phyloP scores from a whole-genome alignment of 2,888 invertebrate genomes.

The Pseudolycoriella hygida region DNA sequence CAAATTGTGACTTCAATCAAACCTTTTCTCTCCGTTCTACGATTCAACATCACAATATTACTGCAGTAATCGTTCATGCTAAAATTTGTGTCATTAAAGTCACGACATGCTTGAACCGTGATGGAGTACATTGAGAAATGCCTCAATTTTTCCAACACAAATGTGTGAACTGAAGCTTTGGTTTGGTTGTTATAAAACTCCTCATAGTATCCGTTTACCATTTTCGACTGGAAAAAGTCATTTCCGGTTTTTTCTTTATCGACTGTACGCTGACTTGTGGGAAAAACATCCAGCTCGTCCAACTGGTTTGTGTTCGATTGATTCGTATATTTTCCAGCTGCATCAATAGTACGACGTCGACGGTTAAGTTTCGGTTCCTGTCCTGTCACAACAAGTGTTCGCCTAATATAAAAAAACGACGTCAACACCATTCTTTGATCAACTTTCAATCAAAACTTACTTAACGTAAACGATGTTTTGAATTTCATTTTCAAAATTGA shows the following conservation, averaged over 20 bases:
- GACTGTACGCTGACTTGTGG: neutral
- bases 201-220: constrained; percentile 14
- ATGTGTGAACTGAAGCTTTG: constrained; percentile 22
- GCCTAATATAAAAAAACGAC: too few species aligned
- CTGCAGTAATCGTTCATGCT: constrained; percentile 34
- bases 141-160: constrained; percentile 42
- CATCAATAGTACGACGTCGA: too few species aligned
- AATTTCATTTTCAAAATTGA: constrained; percentile 61
- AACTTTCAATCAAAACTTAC: constrained; percentile 9
- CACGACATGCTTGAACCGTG: constrained; percentile 60
- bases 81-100: constrained; percentile 23
- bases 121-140: constrained; percentile 68
- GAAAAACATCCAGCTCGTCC: neutral
- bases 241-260: neutral
- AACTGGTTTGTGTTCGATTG: neutral
- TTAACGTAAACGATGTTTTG: constrained; percentile 53
- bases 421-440: too few species aligned
- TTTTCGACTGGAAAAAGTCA: constrained; percentile 6
- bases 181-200: constrained; percentile 16
- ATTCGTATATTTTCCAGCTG: too few species aligned
- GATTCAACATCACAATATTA: constrained; percentile 28
- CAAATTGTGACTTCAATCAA: constrained; percentile 8
- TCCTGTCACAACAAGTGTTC: too few species aligned
- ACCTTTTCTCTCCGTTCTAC: constrained; percentile 32
- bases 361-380: too few species aligned